These are phyloP conservation scores for Drosophila algonquin DNA, from an alignment of 2,888 invertebrate genomes.

Conservation along the genomic window DNA sequence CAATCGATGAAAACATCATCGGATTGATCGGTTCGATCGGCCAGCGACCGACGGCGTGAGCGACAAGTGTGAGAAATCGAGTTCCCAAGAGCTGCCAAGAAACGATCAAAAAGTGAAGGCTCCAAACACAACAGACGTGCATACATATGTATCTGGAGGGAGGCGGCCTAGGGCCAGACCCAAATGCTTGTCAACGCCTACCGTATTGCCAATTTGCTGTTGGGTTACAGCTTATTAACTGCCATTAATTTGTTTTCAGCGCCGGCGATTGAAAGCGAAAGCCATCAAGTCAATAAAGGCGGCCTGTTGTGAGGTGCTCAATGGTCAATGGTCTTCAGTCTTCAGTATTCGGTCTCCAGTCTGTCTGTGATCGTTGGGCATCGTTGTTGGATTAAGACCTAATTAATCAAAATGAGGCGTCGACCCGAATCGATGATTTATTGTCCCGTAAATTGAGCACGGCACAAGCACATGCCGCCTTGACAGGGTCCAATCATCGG, in stretches of 20 bases:
- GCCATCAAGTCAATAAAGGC: constrained; percentile 42
- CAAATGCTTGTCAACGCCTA: constrained; percentile 61
- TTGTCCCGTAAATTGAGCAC: constrained; percentile 56
- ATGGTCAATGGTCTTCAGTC: constrained; percentile 20
- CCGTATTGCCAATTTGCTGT: constrained; percentile 37
- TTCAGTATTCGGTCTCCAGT: background rate
- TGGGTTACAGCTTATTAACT: constrained; percentile 54
- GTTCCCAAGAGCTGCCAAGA: constrained; percentile 42
- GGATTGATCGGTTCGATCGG: constrained; percentile 61
- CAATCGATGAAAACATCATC: constrained; percentile 58
- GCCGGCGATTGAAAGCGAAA: constrained; percentile 66
- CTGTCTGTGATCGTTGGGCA: constrained; percentile 35
- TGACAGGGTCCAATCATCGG: constrained; percentile 36
- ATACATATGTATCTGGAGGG: background rate
- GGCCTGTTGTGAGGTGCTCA: constrained; percentile 25
- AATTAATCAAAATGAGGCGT: constrained; percentile 65
- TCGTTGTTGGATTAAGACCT: constrained; percentile 32
- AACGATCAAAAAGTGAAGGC: constrained; percentile 43
- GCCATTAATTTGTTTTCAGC: constrained; percentile 51
- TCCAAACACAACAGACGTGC: background rate
- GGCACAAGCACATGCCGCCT: constrained; percentile 38
- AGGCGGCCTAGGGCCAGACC: constrained; percentile 32
- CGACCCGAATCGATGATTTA: constrained; percentile 56
- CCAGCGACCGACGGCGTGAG: constrained; percentile 52
- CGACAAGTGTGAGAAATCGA: constrained; percentile 75